Evolutionary conservation across 2,113 vertebrate genomes (phyloP).

Genomic region (Chloropsis cyanopogon): DNA sequence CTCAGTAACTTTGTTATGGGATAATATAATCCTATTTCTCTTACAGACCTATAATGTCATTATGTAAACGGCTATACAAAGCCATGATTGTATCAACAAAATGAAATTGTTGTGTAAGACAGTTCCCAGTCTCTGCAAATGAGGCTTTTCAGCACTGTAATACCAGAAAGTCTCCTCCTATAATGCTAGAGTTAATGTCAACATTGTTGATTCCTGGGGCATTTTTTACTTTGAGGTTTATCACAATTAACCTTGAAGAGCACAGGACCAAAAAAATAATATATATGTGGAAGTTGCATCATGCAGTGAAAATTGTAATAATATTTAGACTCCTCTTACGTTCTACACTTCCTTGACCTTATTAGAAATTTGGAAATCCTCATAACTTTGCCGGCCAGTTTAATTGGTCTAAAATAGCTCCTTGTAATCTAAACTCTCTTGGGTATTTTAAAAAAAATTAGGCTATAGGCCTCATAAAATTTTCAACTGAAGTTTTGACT

Average conservation of each 20-base stretch:
- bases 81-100: conserved; percentile 27
- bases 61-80: conserved; percentile 42
- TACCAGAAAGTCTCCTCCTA: not conserved
- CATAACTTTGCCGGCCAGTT: not conserved
- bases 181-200: not conserved
- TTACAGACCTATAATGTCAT: conserved; percentile 24
- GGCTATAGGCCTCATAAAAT: not conserved
- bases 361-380: not conserved
- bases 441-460: not conserved
- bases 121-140: conserved; percentile 10
- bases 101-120: conserved; percentile 22
- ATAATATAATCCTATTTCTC: conserved; percentile 19
- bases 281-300: not conserved
- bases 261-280: not conserved
- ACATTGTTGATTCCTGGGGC: not conserved
- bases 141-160: not conserved
- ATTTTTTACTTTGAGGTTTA: not conserved
- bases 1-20: conserved; percentile 24
- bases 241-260: not conserved
- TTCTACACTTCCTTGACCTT: not conserved
- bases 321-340: not conserved
- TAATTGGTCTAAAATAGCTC: not conserved
- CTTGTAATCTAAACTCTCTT: not conserved
- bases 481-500: not conserved
- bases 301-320: not conserved